Evolutionary conservation across 2,797 vertebrate genomes (phyloP), one percentile per base, ranked within the genome.

Genomic region (Xenopus petersii): DNA sequence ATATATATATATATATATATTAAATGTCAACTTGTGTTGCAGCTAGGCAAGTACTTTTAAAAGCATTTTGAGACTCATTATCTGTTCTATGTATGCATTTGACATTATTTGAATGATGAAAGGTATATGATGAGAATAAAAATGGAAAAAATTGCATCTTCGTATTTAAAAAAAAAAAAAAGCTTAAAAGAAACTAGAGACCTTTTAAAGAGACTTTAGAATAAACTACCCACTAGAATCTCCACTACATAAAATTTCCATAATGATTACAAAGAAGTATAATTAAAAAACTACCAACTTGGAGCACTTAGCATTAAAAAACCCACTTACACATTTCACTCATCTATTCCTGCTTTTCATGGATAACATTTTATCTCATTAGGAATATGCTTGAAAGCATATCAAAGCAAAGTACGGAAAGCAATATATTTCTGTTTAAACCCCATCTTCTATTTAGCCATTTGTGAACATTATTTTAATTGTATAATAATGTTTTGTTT

Each of bases 251-350:
- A 65, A 70, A 70, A 48, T 24, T 64, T 64, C 49, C 12, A 7
- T 58, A 56, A 48, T 70, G 51, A 64, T 75, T 64, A 46, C 49
- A 64, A 42, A 33, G 55, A 70, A 64, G 46, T 70, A 70, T 75
- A 75, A 75, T 70, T 56, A 64, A 70, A 70, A 75, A 75, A 56
- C 49, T 69, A 24, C 17, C 47, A 51, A 56, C 61, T 64, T 70
- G 24, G 42, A 60, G 62, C 24, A 75, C 74, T 75, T 75, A 75
- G 70, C 51, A 75, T 75, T 65, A 59, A 49, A 75, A 75, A 75
- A 75, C 33, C 8, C 74, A 65, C 67, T 75, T 33, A 60, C 49
- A 70, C 42, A 62, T 58, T 70, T 75, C 55, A 64, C 67, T 63
- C 36, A 65, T 70, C 54, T 70, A 64, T 75, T 64, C 70, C 17